phyloP scores from a whole-genome alignment of 2,113 vertebrate species.

The Tachuris rubrigastra region DNA sequence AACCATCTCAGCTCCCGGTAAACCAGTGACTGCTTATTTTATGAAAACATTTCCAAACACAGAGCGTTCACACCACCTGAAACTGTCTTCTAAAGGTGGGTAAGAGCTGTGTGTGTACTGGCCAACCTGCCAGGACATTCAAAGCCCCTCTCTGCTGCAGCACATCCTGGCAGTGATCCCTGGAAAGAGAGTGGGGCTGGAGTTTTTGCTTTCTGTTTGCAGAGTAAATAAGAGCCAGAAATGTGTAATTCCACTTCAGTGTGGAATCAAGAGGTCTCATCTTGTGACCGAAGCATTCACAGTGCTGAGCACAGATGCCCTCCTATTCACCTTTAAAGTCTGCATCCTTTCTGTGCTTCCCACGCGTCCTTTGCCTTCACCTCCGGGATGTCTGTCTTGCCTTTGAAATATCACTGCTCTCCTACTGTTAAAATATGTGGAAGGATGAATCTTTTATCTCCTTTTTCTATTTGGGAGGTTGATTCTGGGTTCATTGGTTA shows the following conservation, averaged over 20 bases:
- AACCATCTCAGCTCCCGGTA: not conserved
- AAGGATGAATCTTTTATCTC: conserved; percentile 67
- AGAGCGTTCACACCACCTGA: not conserved
- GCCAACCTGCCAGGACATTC: not conserved
- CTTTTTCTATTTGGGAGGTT: conserved; percentile 55
- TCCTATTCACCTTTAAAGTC: conserved; percentile 42
- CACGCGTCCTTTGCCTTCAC: conserved; percentile 47
- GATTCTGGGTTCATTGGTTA: conserved; percentile 59
- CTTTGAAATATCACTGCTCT: conserved; percentile 65
- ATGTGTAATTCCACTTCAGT: not conserved
- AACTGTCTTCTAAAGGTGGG: not conserved
- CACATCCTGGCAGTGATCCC: fast-evolving
- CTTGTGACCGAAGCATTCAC: not conserved
- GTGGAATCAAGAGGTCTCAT: conserved; percentile 38
- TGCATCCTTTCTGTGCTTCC: conserved; percentile 46
- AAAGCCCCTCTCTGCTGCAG: not conserved
- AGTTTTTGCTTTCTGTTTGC: not conserved
- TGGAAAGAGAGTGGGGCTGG: not conserved
- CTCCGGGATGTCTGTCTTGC: conserved; percentile 54
- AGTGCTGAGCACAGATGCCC: conserved; percentile 38
- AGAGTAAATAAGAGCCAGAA: conserved; percentile 17
- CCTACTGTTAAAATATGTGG: conserved; percentile 59
- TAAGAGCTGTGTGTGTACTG: not conserved
- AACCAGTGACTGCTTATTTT: not conserved
- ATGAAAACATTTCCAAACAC: not conserved